phyloP scores from a whole-genome alignment of 2,113 vertebrate species.

The Uria lomvia region DNA sequence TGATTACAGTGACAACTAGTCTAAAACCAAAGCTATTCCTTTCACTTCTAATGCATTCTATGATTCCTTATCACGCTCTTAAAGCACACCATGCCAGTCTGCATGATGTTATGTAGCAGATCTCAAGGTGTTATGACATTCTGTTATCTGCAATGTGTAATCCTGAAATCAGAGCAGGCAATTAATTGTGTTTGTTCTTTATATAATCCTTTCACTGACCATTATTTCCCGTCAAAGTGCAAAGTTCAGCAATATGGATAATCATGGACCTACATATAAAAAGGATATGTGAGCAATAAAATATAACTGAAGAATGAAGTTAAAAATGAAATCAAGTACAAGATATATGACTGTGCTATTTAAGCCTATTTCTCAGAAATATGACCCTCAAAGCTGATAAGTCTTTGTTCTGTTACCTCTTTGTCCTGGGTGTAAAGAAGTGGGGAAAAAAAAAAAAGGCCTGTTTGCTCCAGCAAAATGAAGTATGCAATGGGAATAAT shows the following conservation, averaged over 20 bases:
- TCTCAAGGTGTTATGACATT: background rate
- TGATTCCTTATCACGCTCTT: background rate
- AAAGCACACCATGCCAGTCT: background rate
- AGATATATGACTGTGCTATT: background rate
- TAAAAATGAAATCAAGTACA: background rate
- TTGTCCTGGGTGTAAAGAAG: background rate
- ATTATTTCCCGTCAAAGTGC: background rate
- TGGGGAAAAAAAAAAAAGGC: background rate
- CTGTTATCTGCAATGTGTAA: background rate
- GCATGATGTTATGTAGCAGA: background rate
- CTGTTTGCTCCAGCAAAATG: background rate
- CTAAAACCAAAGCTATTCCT: background rate
- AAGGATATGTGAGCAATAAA: accelerated
- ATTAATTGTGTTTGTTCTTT: background rate
- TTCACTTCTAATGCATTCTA: background rate
- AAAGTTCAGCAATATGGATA: background rate
- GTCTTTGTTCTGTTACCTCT: background rate
- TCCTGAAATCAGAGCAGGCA: background rate
- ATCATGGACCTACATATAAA: background rate
- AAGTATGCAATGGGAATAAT: background rate
- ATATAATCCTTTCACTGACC: background rate
- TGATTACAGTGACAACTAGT: background rate
- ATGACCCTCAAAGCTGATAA: background rate
- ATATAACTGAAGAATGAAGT: background rate
- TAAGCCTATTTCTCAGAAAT: background rate